Base-by-base conservation (phyloP, 1,140 invertebrate genomes). In the Brachionus sp. region DNA sequence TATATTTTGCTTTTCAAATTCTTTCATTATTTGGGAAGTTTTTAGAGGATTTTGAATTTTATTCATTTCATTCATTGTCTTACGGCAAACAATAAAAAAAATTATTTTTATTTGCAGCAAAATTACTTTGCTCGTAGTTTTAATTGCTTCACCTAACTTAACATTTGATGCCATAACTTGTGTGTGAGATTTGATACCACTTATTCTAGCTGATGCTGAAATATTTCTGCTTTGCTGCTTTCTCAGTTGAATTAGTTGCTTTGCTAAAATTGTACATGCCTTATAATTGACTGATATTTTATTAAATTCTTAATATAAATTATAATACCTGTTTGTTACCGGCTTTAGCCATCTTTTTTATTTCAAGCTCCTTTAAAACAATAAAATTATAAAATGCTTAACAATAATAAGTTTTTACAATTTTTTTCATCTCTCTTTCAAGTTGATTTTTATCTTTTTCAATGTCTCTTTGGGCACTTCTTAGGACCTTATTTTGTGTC, bases 351-450 rank as follows among this genome's bases (percentile, higher is more conserved):
- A 93, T 91, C 86, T 94, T 94, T 86, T 94, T 95, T 70, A 96
- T 96, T 88, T 96, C 94, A 86, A 92, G 87, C 91, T 95, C 93
- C 93, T 94, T 86, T 90, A 84, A 82, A 57, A 84, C 35, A 66
- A 16, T 25, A 83, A 25, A 25, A 39, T 78, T n/a, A 29, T 37
- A 83, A 23, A 83, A 82, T 77, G 77, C 16, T 25, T 25, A 57
- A 35, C 0, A 83, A 37, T 39, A 86, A 42, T 3, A 3, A 10
- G 6, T 42, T 42, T 87, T 88, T 89, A 94, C 93, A 86, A 97
- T 87, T 91, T 95, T 94, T 85, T 95, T 95, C 88, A 96, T 95
- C 89, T 96, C 94, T 86, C 92, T 91, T 88, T 96, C 94, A 80
- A 96, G 87, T 85, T 93, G 91, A 80, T 91, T 87, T 85, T 93